A percentile compares a stretch with the other conserved stretches of the same genome.
phyloP scores from a whole-genome alignment of 2,888 invertebrate genomes.

The Argynnis bischoffii region DNA sequence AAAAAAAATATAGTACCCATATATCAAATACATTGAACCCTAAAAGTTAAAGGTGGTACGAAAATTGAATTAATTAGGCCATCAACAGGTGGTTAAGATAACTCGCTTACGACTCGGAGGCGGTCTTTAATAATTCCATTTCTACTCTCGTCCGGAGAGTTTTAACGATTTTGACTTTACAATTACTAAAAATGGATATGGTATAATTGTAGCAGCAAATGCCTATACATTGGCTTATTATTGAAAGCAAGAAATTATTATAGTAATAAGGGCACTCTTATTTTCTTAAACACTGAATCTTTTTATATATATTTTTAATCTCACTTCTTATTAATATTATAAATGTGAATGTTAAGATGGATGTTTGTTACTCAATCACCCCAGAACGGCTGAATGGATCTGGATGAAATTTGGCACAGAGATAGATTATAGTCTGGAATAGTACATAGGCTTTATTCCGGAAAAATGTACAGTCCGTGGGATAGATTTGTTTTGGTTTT shows the following conservation, averaged over 20 bases:
- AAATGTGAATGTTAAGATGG: too few relatives aligned
- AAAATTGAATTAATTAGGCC: constrained; percentile 75
- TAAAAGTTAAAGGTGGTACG: constrained; percentile 51
- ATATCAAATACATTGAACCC: constrained; percentile 39
- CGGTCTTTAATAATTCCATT: constrained; percentile 69
- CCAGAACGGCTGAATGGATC: too few relatives aligned
- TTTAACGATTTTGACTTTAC: constrained; percentile 59
- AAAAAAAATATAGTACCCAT: neutral
- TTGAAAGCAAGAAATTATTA: neutral
- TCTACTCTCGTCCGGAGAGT: constrained; percentile 60
- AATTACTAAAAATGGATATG: constrained; percentile 38
- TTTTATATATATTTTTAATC: too few relatives aligned
- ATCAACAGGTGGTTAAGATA: constrained; percentile 75
- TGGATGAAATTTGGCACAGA: too few relatives aligned
- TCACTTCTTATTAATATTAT: too few relatives aligned
- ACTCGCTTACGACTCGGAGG: constrained; percentile 59
- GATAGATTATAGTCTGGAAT: too few relatives aligned
- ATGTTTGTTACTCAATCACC: too few relatives aligned
- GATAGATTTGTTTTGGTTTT: too few relatives aligned
- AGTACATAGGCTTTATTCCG: too few relatives aligned
- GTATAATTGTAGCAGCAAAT: constrained; percentile 19
- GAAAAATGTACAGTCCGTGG: too few relatives aligned
- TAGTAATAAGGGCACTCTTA: neutral
- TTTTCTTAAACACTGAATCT: neutral
- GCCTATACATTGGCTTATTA: neutral